A percentile compares a stretch with the other conserved stretches of the same genome.
These are phyloP conservation scores for Macroglossus sobrinus DNA, from an alignment of 2,113 vertebrate species.

Conservation along the genomic window DNA sequence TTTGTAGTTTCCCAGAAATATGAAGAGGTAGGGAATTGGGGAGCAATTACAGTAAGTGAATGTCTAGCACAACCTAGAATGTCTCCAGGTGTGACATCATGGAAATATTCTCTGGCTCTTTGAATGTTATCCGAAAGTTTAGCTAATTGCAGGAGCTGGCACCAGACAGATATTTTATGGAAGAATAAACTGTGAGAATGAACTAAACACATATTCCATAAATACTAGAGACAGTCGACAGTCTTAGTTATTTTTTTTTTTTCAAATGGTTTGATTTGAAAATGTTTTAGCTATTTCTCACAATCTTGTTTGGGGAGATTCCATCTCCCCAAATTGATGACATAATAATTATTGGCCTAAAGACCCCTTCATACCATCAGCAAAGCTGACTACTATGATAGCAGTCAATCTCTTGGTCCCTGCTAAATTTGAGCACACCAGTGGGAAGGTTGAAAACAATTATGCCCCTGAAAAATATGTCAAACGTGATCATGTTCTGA, in stretches of 20 bases:
- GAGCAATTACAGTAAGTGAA: background rate
- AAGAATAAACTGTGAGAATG: background rate
- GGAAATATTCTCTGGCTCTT: background rate
- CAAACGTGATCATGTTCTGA: slow-evolving; percentile 78
- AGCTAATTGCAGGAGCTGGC: background rate
- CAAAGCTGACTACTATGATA: slow-evolving; percentile 79
- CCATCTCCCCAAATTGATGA: slow-evolving; percentile 78
- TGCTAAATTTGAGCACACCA: slow-evolving; percentile 85
- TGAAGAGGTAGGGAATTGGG: background rate
- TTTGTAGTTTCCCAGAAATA: background rate
- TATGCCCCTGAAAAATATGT: slow-evolving; percentile 78
- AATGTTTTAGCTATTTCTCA: background rate
- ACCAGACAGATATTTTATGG: background rate
- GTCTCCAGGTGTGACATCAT: background rate
- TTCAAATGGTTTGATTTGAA: background rate
- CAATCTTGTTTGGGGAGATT: slow-evolving; percentile 73
- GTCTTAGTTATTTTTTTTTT: background rate
- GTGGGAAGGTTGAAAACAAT: slow-evolving; percentile 82
- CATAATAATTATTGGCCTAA: slow-evolving; percentile 84
- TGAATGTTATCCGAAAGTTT: background rate
- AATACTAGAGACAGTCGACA: background rate
- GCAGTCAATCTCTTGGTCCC: slow-evolving; percentile 74
- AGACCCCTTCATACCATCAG: slow-evolving; percentile 75
- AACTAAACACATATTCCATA: background rate
- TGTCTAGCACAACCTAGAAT: background rate